Conservation (phyloP, 2,113 vertebrate species). For the Dicerorhinus sumatrensis region DNA sequence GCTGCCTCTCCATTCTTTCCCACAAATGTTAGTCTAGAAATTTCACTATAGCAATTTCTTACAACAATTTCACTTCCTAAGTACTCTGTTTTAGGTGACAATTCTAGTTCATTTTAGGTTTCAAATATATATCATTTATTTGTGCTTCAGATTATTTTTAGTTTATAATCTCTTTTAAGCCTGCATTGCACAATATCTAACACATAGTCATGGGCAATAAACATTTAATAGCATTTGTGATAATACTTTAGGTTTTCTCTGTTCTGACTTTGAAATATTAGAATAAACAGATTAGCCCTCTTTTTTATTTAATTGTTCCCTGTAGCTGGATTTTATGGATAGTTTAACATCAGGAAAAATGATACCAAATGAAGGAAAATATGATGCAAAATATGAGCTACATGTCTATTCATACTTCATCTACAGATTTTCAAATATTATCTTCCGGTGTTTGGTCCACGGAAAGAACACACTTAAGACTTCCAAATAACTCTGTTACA, state of each 20-base stretch:
- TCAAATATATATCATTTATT: neutral
- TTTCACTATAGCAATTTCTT: neutral
- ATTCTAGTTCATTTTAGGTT: conserved; percentile 13
- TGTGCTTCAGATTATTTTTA: conserved; percentile 54
- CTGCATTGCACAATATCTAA: neutral
- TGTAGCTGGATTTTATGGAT: neutral
- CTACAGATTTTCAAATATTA: conserved; percentile 61
- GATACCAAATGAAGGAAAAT: conserved; percentile 67
- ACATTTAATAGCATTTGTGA: conserved; percentile 1
- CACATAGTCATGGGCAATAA: neutral
- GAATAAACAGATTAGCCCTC: conserved; percentile 35
- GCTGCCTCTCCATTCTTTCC: neutral
- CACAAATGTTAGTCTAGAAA: neutral
- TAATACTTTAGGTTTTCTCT: conserved; percentile 1
- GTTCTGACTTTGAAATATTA: neutral
- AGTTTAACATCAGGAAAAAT: conserved; percentile 54
- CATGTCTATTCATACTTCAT: conserved; percentile 50
- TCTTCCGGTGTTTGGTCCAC: conserved; percentile 33
- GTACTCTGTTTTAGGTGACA: neutral
- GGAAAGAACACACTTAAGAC: conserved; percentile 16
- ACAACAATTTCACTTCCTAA: neutral
- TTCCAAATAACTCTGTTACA: conserved; percentile 20
- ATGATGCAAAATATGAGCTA: conserved; percentile 44
- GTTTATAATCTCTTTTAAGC: conserved; percentile 31
- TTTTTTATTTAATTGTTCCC: conserved; percentile 51